Percentiles rank a stretch among this genome's conserved stretches.
These are phyloP conservation scores for Norana najaformis DNA, from an alignment of 2,888 invertebrate species.

Conservation along the genomic window DNA sequence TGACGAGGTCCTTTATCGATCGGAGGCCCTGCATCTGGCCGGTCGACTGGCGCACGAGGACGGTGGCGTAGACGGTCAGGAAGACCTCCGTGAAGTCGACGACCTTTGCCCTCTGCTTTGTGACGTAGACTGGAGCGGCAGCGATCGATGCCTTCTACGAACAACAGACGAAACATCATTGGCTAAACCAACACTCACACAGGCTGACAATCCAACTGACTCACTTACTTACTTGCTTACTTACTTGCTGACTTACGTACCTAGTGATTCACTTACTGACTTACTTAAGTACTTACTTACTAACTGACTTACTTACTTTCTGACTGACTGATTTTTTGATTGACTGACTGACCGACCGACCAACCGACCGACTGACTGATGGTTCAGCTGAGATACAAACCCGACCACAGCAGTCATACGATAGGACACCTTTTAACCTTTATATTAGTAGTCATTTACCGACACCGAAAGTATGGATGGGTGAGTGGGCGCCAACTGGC, in stretches of 20 bases:
- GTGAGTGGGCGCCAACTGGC: neutral
- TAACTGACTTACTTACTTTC: neutral
- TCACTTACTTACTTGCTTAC: neutral
- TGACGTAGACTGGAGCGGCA: conserved; percentile 41
- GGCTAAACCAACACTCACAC: neutral
- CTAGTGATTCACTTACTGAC: neutral
- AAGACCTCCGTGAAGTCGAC: conserved; percentile 40
- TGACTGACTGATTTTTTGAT: neutral
- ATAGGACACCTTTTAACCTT: too few relatives aligned
- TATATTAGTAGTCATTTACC: too few relatives aligned
- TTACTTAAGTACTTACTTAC: neutral
- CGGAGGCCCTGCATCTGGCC: neutral
- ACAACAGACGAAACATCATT: neutral
- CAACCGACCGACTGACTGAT: neutral
- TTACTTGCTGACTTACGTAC: too few relatives aligned
- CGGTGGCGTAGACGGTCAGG: conserved; percentile 38
- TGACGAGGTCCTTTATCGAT: conserved; percentile 36
- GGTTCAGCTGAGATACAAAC: neutral
- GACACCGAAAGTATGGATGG: neutral
- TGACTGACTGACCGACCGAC: neutral
- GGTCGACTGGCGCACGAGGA: conserved; percentile 34
- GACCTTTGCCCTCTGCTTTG: conserved; percentile 32
- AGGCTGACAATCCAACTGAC: neutral
- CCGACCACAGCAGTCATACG: too few relatives aligned
- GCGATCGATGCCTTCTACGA: conserved; percentile 40